Conservation (phyloP, 2,888 invertebrate species). For the Epiblema foenella region DNA sequence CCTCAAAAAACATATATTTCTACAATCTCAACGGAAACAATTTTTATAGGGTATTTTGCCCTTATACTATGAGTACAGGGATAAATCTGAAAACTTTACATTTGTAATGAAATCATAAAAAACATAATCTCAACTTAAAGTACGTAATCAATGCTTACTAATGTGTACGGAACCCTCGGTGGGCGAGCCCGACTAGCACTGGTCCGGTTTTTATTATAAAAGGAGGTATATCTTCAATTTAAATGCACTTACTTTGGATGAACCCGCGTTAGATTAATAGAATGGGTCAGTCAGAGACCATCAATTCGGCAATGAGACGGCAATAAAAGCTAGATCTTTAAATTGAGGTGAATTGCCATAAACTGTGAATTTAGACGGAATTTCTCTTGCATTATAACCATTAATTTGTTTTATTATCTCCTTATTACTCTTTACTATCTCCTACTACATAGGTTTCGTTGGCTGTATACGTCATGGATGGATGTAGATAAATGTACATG, state of each 20-base stretch:
- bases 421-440: not conserved
- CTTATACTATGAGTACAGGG: too few relatives aligned
- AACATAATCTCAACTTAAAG: too few relatives aligned
- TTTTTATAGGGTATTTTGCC: too few relatives aligned
- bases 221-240: conserved; percentile 26
- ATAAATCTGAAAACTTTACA: too few relatives aligned
- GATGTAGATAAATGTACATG: too few relatives aligned
- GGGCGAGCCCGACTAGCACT: too few relatives aligned
- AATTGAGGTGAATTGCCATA: conserved; percentile 41
- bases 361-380: conserved; percentile 19
- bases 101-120: too few relatives aligned
- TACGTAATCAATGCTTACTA: too few relatives aligned
- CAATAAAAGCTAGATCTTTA: conserved; percentile 39
- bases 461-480: too few relatives aligned
- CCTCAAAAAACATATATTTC: too few relatives aligned
- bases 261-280: conserved; percentile 37
- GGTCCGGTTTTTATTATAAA: not conserved
- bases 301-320: conserved; percentile 41
- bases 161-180: too few relatives aligned
- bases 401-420: conserved; percentile 8
- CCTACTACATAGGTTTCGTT: not conserved
- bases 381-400: conserved; percentile 21
- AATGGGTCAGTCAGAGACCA: conserved; percentile 39
- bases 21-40: too few relatives aligned
- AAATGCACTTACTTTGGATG: conserved; percentile 36